Evolutionary conservation across 2,113 vertebrate genomes (phyloP).

Genomic region (Chloropsis cyanopogon): DNA sequence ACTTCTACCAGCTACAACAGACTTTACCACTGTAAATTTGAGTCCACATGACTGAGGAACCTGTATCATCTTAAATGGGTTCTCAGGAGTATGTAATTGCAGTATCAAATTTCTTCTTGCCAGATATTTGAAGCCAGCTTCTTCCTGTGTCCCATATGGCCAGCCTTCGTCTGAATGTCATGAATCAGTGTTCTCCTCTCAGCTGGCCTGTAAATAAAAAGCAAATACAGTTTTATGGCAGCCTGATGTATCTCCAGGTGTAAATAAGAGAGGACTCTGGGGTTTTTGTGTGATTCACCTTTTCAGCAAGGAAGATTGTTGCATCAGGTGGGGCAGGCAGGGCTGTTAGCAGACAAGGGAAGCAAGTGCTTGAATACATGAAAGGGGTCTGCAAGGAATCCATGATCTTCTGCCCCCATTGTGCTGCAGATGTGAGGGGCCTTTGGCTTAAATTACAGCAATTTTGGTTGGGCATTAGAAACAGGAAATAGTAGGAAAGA

Average conservation of each 20-base stretch:
- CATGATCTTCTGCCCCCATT: fast-evolving
- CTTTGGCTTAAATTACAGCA: background rate
- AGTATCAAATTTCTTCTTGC: background rate
- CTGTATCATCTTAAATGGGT: background rate
- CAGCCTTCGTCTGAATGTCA: background rate
- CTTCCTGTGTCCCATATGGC: background rate
- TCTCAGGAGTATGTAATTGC: background rate
- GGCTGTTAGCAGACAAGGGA: background rate
- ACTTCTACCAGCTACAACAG: background rate
- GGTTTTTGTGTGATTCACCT: background rate
- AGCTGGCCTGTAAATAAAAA: background rate
- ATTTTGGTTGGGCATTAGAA: background rate
- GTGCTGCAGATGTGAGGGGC: background rate
- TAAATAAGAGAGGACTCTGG: background rate
- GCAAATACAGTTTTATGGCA: background rate
- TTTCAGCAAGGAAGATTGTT: background rate
- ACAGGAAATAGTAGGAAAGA: background rate
- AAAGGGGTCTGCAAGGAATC: background rate
- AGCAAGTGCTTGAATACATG: background rate
- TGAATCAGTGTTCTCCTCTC: background rate
- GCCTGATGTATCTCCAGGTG: background rate
- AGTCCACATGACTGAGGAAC: background rate
- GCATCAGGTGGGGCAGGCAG: background rate
- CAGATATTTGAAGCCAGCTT: background rate
- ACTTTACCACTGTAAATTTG: background rate